A percentile compares a stretch with the other conserved stretches of the same genome.
Conservation (phyloP, 2,888 invertebrate species). For the Drosophila suboccidentalis region DNA sequence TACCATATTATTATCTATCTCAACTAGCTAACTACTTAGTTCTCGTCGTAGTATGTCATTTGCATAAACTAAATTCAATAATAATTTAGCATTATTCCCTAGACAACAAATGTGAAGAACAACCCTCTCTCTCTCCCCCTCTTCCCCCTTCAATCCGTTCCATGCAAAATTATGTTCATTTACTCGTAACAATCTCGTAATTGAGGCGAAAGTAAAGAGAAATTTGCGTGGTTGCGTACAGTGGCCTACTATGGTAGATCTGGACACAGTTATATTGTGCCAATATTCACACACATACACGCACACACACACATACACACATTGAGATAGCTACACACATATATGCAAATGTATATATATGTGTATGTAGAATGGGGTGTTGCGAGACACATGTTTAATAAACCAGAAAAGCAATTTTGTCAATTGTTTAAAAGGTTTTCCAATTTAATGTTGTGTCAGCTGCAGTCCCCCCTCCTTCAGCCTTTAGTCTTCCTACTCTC, state of each 20-base stretch:
- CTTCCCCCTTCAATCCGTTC: slow-evolving; percentile 25
- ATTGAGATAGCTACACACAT: slow-evolving; percentile 25
- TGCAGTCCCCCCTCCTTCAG: slow-evolving; percentile 18
- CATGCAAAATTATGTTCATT: slow-evolving; percentile 50
- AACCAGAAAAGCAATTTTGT: slow-evolving; percentile 63
- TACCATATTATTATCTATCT: slow-evolving; percentile 18
- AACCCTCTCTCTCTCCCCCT: not conserved
- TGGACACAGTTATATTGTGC: slow-evolving; percentile 78
- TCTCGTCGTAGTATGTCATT: slow-evolving; percentile 69
- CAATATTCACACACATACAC: slow-evolving; percentile 42
- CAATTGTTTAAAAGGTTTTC: slow-evolving; percentile 70
- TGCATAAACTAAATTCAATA: slow-evolving; percentile 52
- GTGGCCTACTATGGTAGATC: slow-evolving; percentile 86
- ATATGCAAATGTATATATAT: slow-evolving; percentile 8
- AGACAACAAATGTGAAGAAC: slow-evolving; percentile 32
- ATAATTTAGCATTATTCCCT: slow-evolving; percentile 37
- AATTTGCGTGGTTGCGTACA: slow-evolving; percentile 85
- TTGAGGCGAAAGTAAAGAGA: slow-evolving; percentile 53
- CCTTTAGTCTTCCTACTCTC: slow-evolving; percentile 8
- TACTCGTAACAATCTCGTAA: slow-evolving; percentile 37
- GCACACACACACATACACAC: slow-evolving; percentile 13
- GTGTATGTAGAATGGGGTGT: slow-evolving; percentile 40
- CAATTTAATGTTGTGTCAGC: slow-evolving; percentile 64
- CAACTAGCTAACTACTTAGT: slow-evolving; percentile 37
- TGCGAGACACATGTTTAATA: slow-evolving; percentile 58